Base-by-base conservation (phyloP, 2,113 vertebrate genomes). In the Xiphophorus hellerii region DNA sequence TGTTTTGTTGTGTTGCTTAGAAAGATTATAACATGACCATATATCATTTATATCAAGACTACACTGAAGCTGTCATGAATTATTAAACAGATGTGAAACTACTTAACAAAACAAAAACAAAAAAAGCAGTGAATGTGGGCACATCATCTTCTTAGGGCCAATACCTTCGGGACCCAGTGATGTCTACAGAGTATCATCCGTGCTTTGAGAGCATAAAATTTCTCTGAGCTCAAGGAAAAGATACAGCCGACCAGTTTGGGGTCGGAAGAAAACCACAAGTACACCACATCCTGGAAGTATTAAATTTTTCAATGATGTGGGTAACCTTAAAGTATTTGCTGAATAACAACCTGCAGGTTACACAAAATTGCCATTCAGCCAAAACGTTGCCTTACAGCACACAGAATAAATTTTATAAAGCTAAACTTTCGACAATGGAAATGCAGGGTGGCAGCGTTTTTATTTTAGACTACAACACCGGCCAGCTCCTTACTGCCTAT, bases 81-180 rank as follows among this genome's bases (percentile, higher is more conserved):
- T 93, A 93, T 92, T 93, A 84, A 93, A 89, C 74, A 80, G 83
- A 91, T 83, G 83, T 86, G 82, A 86, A 88, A 91, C 92, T 86
- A 89, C 87, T 93, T 90, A 84, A 89, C 79, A 92, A 91, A 58
- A 89, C 69, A 92, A 87, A 54, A 22, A 7, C 25, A 54, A n/a
- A 92, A 91, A 76, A 90, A 88, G 81, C 89, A 85, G 89, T 77
- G 83, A 78, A 88, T 89, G 80, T 78, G 88, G 86, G 84, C 63
- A 85, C 80, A 88, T 93, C 87, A 91, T 92, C 89, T 91, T 89
- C 78, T 89, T 91, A 90, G 83, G 90, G 83, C 78, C 65, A 78
- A 70, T 74, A 88, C 92, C 87, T 87, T 71, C 17, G 86, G 87
- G 91, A 91, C 74, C 75, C n/a, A 48, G 68, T 39, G 60, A 74